Evolutionary conservation across 2,888 invertebrate species (phyloP), one percentile per base, ranked within the genome.

Genomic region (Nezara viridula): DNA sequence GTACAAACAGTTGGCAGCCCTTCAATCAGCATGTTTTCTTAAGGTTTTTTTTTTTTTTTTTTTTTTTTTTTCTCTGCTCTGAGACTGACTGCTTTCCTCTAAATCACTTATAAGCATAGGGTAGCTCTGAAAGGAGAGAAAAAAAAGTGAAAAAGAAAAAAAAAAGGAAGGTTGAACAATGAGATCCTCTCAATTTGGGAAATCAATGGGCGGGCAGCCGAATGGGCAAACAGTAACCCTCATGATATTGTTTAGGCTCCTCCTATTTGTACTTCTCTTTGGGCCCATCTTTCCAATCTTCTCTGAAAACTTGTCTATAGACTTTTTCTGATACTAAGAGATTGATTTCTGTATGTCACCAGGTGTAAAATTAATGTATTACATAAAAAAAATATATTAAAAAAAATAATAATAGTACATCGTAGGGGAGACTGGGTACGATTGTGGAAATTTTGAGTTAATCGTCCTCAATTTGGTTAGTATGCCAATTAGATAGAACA

Each of bases 241-340:
- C 55, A 86, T 86, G n/a, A n/a, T n/a, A 86, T 86, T 86, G 86
- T 86, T 86, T 86, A 86, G 86, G 0, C 60, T 86, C 32, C 32
- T 86, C 16, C n/a, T 86, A 86, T 86, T 86, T 86, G 86, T 60
- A 7, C 86, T 86, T 40, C 86, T 44, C 40, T 86, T 86, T 86
- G 86, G n/a, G 37, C 49, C 86, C 44, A 86, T 66, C 86, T 44
- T 86, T 86, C 86, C 86, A 86, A 86, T 86, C 86, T 37, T 37
- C 55, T n/a, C 40, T 60, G 86, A 52, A 40, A 86, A 86, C 86
- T 60, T 86, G 24, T 60, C 19, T 66, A 27, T 66, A 16, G 32
- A 32, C 19, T 32, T 32, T 66, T 66, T 44, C 16, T 32, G 32
- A 32, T 32, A 16, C 66, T 66, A 32, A 66, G 16, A 19, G 5